Percentiles rank a stretch among this genome's conserved stretches.
These are phyloP conservation scores for Panurus biarmicus DNA, from an alignment of 2,113 vertebrate genomes.

Conservation along the genomic window DNA sequence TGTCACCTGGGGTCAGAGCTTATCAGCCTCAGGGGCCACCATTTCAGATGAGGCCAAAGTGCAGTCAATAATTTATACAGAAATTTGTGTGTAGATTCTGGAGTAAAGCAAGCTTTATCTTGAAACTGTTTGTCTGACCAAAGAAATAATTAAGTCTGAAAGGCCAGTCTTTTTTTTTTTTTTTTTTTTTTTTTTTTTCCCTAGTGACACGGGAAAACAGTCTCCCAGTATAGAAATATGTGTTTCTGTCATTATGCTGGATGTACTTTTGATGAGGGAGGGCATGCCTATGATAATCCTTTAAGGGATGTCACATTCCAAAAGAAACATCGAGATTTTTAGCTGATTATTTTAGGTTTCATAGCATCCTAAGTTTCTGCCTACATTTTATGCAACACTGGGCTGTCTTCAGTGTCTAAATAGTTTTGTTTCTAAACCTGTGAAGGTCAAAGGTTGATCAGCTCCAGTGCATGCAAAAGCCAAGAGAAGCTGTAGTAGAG, in stretches of 20 bases:
- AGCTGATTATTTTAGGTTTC: background rate
- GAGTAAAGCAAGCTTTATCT: constrained; percentile 35
- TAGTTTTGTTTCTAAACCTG: constrained; percentile 17
- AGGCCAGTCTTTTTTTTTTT: background rate
- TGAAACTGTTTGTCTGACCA: background rate
- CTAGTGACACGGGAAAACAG: background rate
- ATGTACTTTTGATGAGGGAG: background rate
- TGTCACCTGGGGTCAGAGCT: constrained; percentile 75
- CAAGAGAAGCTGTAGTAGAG: background rate
- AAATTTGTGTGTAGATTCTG: constrained; percentile 54
- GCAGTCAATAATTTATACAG: constrained; percentile 71
- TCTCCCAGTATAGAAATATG: background rate
- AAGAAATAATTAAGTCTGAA: constrained; percentile 17
- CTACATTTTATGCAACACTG: background rate
- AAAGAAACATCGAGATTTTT: background rate
- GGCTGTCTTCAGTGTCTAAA: background rate
- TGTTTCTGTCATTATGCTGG: background rate
- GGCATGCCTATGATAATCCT: background rate
- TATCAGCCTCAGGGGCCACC: constrained; percentile 68
- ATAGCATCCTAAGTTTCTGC: background rate
- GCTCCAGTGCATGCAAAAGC: background rate
- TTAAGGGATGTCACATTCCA: background rate
- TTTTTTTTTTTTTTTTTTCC: background rate
- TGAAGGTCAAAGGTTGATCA: background rate
- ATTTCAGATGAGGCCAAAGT: constrained; percentile 70